Evolutionary conservation across 2,888 invertebrate genomes (phyloP).

Genomic region (Serrognathus titanus): DNA sequence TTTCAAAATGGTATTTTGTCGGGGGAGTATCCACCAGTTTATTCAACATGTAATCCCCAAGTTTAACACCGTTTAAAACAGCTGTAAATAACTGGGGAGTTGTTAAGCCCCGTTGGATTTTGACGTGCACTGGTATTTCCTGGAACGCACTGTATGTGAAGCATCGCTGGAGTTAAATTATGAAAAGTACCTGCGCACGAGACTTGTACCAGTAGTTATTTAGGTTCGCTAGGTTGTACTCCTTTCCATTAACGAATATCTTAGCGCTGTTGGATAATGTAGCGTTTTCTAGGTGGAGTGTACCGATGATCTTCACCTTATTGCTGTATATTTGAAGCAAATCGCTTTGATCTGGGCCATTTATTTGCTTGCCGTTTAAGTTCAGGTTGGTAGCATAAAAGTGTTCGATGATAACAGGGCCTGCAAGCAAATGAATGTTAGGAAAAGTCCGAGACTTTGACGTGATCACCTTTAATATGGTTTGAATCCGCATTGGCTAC

Average conservation of each 20-base stretch:
- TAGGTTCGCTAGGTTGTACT: constrained; percentile 28
- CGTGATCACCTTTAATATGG: not conserved
- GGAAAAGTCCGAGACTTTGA: not conserved
- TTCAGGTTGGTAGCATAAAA: not conserved
- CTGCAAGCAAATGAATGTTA: not conserved
- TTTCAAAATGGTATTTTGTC: constrained; percentile 37
- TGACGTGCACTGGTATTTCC: constrained; percentile 36
- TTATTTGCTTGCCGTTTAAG: constrained; percentile 25
- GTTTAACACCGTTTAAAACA: constrained; percentile 34
- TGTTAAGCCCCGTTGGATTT: constrained; percentile 33
- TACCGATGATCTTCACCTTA: constrained; percentile 40
- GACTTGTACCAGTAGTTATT: constrained; percentile 42
- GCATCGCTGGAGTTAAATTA: not conserved
- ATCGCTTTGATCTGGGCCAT: constrained; percentile 37
- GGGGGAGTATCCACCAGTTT: constrained; percentile 26
- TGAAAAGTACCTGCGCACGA: constrained; percentile 34
- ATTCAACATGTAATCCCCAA: constrained; percentile 34
- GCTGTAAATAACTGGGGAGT: constrained; percentile 36
- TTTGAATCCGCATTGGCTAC: not conserved
- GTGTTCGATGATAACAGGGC: constrained; percentile 10
- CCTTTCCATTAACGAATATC: constrained; percentile 31
- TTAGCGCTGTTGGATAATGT: constrained; percentile 25
- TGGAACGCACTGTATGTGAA: constrained; percentile 18
- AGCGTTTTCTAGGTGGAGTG: constrained; percentile 36
- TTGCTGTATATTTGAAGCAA: constrained; percentile 40